Evolutionary conservation across 2,797 vertebrate genomes (phyloP).

Genomic region (Propithecus deckenii): DNA sequence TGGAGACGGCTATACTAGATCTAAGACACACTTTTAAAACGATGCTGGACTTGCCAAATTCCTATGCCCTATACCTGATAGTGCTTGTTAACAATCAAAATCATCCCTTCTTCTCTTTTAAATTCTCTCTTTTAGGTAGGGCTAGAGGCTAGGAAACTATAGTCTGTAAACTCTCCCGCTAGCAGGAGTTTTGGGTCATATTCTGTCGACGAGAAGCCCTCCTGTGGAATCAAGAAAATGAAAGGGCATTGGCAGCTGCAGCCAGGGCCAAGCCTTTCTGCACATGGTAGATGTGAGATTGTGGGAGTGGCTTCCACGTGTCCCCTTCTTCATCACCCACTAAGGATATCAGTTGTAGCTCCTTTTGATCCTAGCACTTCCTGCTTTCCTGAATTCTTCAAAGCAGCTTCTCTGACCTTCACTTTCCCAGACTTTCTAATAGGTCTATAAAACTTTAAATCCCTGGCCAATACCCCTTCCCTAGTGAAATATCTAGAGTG

Average conservation of each 20-base stretch:
- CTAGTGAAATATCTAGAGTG: not conserved
- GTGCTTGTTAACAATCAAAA: not conserved
- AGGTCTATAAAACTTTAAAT: not conserved
- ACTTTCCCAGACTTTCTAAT: not conserved
- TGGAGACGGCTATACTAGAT: not conserved
- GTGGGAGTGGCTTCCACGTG: not conserved
- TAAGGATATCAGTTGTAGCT: not conserved
- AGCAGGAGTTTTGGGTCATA: not conserved
- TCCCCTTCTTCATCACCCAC: not conserved
- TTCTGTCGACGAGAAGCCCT: not conserved
- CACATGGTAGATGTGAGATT: not conserved
- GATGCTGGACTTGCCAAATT: not conserved
- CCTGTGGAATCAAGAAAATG: not conserved
- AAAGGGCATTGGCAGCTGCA: not conserved
- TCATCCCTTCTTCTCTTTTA: not conserved
- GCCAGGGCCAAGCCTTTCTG: not conserved
- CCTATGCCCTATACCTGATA: accelerated
- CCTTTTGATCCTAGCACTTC: not conserved
- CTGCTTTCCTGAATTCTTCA: not conserved
- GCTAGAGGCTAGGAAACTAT: not conserved
- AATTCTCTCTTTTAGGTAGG: not conserved
- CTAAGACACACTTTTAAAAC: not conserved
- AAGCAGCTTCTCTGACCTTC: not conserved
- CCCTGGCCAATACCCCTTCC: not conserved
- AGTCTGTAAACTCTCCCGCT: not conserved